phyloP scores from a whole-genome alignment of 2,113 vertebrate genomes.

The Zosterops pallidus region DNA sequence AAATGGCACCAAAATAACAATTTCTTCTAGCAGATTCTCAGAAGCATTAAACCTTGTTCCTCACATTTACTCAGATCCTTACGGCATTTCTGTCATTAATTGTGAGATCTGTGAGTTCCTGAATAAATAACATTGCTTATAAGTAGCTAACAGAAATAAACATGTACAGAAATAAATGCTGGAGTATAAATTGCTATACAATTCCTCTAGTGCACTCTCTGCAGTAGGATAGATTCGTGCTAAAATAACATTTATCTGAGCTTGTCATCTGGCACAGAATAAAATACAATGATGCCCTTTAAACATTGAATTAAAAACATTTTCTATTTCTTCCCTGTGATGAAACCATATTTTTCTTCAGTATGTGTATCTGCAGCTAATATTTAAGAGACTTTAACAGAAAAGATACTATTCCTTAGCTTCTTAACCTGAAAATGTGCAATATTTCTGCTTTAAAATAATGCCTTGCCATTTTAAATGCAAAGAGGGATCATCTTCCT shows the following conservation, averaged over 20 bases:
- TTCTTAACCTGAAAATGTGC: not conserved
- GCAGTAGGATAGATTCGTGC: not conserved
- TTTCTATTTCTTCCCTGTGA: not conserved
- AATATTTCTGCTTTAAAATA: not conserved
- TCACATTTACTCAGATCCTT: not conserved
- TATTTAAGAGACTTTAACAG: not conserved
- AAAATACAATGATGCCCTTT: not conserved
- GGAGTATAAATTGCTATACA: not conserved
- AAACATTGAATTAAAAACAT: not conserved
- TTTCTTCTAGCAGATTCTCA: not conserved
- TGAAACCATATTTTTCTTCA: not conserved
- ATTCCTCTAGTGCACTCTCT: not conserved
- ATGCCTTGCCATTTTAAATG: not conserved
- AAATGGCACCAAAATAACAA: not conserved
- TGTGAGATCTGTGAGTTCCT: not conserved
- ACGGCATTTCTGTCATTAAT: not conserved
- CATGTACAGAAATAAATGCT: not conserved
- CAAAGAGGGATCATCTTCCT: slow-evolving; percentile 15
- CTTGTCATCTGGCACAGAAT: not conserved
- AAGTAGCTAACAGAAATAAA: slow-evolving; percentile 1
- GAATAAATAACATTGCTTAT: not conserved
- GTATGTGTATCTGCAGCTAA: not conserved
- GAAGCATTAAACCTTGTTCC: not conserved
- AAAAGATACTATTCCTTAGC: not conserved
- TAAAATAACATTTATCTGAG: not conserved